These are phyloP conservation scores for Nerophis ophidion DNA, from an alignment of 2,113 vertebrate species.

Conservation along the genomic window DNA sequence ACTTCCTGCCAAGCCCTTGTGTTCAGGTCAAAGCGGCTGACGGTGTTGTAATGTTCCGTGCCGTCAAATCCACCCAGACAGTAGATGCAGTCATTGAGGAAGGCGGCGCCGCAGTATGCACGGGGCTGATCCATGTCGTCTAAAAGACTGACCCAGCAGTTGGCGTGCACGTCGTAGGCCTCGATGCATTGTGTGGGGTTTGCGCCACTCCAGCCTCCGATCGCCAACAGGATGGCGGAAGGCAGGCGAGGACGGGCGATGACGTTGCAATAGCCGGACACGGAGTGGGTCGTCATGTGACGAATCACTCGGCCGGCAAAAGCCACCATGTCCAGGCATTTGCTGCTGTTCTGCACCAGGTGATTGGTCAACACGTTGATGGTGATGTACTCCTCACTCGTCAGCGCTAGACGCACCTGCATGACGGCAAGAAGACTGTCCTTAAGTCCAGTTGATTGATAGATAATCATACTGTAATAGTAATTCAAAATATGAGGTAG, in stretches of 20 bases:
- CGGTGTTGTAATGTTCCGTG: neutral
- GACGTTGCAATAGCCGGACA: neutral
- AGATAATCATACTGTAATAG: too few relatives aligned
- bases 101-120: constrained; percentile 20
- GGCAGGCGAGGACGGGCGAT: constrained; percentile 27
- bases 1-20: constrained; percentile 31
- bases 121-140: neutral
- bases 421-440: constrained; percentile 9
- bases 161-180: constrained; percentile 12
- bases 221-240: constrained; percentile 18
- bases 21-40: constrained; percentile 22
- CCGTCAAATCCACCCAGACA: constrained; percentile 30
- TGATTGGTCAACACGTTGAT: constrained; percentile 2
- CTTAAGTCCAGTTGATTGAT: too few relatives aligned
- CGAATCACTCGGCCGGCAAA: fast-evolving
- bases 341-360: neutral
- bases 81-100: constrained; percentile 31
- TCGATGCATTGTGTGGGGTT: constrained; percentile 1
- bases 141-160: constrained; percentile 15
- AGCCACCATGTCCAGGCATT: neutral
- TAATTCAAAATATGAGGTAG: neutral
- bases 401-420: constrained; percentile 29
- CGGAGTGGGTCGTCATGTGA: neutral
- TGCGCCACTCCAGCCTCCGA: constrained; percentile 16
- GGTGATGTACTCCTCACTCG: neutral